Base-by-base conservation (phyloP, 2,888 invertebrate genomes). In the Torymus auratus region DNA sequence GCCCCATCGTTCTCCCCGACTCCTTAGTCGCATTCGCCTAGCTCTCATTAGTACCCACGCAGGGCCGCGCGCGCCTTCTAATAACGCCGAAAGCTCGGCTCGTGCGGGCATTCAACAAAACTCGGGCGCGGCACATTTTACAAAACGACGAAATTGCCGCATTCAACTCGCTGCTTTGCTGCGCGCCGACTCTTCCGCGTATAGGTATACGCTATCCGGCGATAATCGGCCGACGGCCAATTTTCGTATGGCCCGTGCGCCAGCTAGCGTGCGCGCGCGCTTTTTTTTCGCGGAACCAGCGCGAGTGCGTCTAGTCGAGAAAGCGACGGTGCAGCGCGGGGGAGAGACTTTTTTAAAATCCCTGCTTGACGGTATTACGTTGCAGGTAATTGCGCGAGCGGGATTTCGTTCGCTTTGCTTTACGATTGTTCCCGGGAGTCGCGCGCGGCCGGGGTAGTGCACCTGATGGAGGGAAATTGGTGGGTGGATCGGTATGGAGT, bases 271-370 rank as follows among this genome's bases (percentile, higher is more conserved):
- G 58, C 17, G 28, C 20, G 62, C 28, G 72, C 72, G 62, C 62
- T 65, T 75, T 60, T 69, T 56, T 71, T 80, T 80, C 80, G 80
- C 70, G 67, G 75, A 80, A 80, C 53, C 23, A 23, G 56, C 52
- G 62, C 52, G 56, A 62, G 53, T 60, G 64, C 50, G 0, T 50
- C 50, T 23, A 23, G 5, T 12, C 65, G 14, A 20, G 14, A 20
- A 20, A 17, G 13, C 13, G 15, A 53, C 28, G 41, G 11, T 17
- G 12, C 3, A 13, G 41, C 74, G 67, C 65, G 67, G 11, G 70
- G 62, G 41, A 7, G 41, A 52, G 53, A 56, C 64, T 71, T 71
- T 76, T 7, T 80, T 72, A 70, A 80, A 80, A 68, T 76, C 67
- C 61, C 52, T 53, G 28, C 14, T 23, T 41, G 56, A 28, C 64